Conservation (phyloP, 2,888 invertebrate species). For the Protula sp. region DNA sequence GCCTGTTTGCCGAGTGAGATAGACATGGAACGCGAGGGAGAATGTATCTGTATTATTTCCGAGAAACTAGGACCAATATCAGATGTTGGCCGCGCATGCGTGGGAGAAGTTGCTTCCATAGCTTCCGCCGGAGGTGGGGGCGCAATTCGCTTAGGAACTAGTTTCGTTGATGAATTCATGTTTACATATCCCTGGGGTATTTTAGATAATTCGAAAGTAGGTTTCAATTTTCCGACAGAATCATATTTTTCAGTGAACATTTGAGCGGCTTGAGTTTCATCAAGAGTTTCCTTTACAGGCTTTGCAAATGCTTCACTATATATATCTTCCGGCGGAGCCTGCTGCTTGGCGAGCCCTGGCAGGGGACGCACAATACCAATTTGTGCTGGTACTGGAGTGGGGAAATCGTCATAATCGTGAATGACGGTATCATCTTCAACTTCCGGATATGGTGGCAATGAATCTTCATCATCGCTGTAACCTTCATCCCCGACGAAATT, state of each 20-base stretch:
- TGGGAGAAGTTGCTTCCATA: neutral
- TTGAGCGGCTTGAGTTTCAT: constrained; percentile 27
- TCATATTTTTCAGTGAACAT: constrained; percentile 45
- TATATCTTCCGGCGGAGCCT: constrained; percentile 3
- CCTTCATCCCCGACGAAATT: neutral
- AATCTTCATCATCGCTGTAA: neutral
- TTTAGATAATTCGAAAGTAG: too few species aligned
- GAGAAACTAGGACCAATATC: too few species aligned
- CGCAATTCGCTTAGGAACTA: too few species aligned
- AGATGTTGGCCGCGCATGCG: neutral
- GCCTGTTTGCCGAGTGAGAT: too few species aligned
- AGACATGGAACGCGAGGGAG: too few species aligned
- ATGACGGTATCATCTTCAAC: neutral
- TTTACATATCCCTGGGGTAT: neutral
- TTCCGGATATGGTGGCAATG: neutral
- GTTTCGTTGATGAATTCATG: neutral
- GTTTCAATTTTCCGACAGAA: constrained; percentile 29
- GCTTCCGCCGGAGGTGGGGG: too few species aligned
- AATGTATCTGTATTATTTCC: too few species aligned
- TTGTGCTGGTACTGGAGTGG: too few species aligned
- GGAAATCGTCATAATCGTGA: too few species aligned
- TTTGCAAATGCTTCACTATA: constrained; percentile 17
- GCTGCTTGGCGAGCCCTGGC: neutral
- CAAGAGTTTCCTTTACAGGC: neutral
- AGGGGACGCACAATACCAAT: neutral